Evolutionary conservation across 1,140 invertebrate genomes (phyloP).

Genomic region (Oscheius sp.): DNA sequence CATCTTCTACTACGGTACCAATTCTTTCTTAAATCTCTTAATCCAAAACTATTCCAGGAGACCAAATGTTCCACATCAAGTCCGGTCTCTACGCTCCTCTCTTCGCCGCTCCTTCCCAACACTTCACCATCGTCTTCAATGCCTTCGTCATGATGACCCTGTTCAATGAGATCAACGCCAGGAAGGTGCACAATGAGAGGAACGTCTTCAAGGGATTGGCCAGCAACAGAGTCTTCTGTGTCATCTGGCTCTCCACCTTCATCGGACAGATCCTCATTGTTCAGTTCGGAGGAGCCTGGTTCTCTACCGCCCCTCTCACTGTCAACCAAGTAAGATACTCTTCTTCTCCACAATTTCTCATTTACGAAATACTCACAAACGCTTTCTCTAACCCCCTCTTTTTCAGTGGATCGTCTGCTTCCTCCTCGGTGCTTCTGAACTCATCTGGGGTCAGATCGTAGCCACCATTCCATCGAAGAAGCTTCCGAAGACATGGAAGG

Average conservation of each 20-base stretch:
- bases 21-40: neutral
- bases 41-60: constrained; percentile 68
- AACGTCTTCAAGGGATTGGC: constrained; percentile 92
- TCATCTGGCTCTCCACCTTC: constrained; percentile 91
- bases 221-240: constrained; percentile 95
- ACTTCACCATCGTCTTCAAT: constrained; percentile 99
- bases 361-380: neutral
- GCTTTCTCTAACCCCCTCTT: neutral
- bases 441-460: constrained; percentile 86
- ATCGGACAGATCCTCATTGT: constrained; percentile 89
- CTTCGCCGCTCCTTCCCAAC: constrained; percentile 79
- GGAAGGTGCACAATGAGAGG: constrained; percentile 97
- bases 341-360: neutral
- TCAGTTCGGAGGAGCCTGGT: constrained; percentile 84
- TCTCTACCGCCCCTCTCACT: constrained; percentile 82
- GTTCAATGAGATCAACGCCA: constrained; percentile 98
- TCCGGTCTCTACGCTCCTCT: constrained; percentile 74
- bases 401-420: constrained; percentile 95
- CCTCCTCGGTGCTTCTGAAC: constrained; percentile 86
- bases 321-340: constrained; percentile 64
- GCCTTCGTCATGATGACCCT: constrained; percentile 99
- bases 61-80: constrained; percentile 85
- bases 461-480: constrained; percentile 76
- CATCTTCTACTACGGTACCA: constrained; percentile 82
- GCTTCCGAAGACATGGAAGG: constrained; percentile 40